Conservation (phyloP, 35 echinoderm and acorn worm species). For the Apostichopus parvimensis region DNA sequence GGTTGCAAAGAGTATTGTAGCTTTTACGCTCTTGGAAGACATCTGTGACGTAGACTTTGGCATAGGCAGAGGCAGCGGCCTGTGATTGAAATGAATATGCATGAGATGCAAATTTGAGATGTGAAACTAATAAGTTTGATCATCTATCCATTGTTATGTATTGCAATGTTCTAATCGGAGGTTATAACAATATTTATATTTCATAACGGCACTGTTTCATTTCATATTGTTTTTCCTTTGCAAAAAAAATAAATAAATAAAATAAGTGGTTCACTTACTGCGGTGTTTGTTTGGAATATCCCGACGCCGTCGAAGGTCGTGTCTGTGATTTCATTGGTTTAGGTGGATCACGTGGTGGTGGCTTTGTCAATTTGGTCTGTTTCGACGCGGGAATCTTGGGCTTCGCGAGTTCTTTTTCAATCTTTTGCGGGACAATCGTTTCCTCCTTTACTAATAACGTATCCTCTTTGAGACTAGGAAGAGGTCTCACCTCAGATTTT, state of each 20-base stretch:
- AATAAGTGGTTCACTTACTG: background rate
- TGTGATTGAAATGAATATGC: background rate
- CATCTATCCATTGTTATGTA: background rate
- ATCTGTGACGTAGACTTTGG: background rate
- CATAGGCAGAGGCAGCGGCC: constrained; percentile 10
- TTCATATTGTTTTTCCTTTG: too few relatives aligned
- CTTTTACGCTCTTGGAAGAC: constrained; percentile 16
- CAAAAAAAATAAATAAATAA: background rate
- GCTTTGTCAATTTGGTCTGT: background rate
- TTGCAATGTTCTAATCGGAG: background rate
- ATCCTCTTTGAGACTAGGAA: background rate
- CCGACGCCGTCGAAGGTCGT: background rate
- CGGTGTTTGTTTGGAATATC: constrained; percentile 12
- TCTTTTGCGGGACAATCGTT: background rate
- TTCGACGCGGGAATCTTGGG: background rate
- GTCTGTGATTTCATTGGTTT: constrained; percentile 1
- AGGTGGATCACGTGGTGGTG: background rate
- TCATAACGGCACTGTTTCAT: too few relatives aligned
- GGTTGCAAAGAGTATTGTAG: constrained; percentile 52
- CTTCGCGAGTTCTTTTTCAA: background rate
- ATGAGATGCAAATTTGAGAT: background rate
- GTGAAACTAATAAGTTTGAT: too few relatives aligned
- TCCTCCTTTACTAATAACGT: background rate
- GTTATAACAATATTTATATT: background rate
- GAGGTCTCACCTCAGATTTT: background rate